Percentiles rank a stretch among this genome's conserved stretches.
These are phyloP conservation scores for Drosophila varians DNA, from an alignment of 1,140 invertebrate genomes.

Conservation along the genomic window DNA sequence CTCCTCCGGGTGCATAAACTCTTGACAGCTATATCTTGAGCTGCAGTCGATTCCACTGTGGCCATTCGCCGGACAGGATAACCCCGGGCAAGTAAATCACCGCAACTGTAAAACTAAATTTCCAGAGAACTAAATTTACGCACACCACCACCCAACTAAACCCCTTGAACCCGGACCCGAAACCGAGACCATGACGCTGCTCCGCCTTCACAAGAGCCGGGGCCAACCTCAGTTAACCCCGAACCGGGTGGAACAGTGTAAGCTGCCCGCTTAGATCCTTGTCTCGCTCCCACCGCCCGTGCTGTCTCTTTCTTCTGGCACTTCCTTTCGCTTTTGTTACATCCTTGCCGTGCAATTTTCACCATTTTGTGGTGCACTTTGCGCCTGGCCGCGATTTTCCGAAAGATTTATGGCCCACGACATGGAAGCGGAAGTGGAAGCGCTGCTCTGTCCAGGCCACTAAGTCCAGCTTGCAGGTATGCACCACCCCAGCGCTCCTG, in stretches of 20 bases:
- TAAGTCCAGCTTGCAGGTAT: slow-evolving; percentile 58
- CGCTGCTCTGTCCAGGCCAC: slow-evolving; percentile 50
- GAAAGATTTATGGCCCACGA: slow-evolving; percentile 68
- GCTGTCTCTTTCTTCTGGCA: slow-evolving; percentile 10
- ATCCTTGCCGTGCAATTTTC: slow-evolving; percentile 73
- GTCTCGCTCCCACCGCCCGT: slow-evolving; percentile 19
- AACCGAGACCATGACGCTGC: slow-evolving; percentile 21
- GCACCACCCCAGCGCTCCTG: not conserved
- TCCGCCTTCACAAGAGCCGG: not conserved
- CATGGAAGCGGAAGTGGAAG: slow-evolving; percentile 60
- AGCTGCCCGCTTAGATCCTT: slow-evolving; percentile 52
- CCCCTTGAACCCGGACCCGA: slow-evolving; percentile 31
- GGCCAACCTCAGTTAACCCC: slow-evolving; percentile 32
- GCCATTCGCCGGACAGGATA: slow-evolving; percentile 9
- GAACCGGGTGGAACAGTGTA: slow-evolving; percentile 36
- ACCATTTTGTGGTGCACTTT: slow-evolving; percentile 77
- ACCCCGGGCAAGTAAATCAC: slow-evolving; percentile 69
- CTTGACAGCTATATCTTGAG: not conserved
- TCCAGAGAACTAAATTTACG: slow-evolving; percentile 74
- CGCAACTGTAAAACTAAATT: slow-evolving; percentile 77
- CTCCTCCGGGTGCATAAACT: not conserved
- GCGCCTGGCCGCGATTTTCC: slow-evolving; percentile 71
- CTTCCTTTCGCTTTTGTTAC: slow-evolving; percentile 47
- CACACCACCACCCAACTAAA: slow-evolving; percentile 42
- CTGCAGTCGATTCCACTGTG: slow-evolving; percentile 17